A percentile compares a stretch with the other conserved stretches of the same genome.
These are phyloP conservation scores for Ceratitis capitata DNA, from an alignment of 1,140 invertebrate species.

Conservation along the genomic window DNA sequence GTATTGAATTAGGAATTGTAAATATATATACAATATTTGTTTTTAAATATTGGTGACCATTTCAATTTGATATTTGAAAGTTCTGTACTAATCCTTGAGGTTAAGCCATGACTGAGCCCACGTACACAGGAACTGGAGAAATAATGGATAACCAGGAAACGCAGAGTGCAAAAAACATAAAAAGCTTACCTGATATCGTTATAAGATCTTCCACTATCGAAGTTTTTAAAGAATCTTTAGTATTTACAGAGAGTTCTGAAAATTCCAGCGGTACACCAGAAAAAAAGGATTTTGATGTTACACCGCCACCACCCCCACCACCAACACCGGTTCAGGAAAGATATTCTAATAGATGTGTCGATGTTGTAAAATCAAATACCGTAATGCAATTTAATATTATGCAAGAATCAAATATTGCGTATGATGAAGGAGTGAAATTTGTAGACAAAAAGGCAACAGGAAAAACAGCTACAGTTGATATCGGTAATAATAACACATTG, in stretches of 20 bases:
- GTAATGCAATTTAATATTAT: background rate
- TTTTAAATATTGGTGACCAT: background rate
- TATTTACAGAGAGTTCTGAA: conserved; percentile 37
- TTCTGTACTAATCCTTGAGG: too few relatives aligned
- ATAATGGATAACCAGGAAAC: background rate
- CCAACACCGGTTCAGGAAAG: conserved; percentile 56
- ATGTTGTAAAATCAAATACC: background rate
- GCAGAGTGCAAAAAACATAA: background rate
- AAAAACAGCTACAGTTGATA: background rate
- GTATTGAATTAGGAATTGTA: background rate
- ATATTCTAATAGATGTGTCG: background rate
- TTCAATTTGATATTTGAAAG: background rate
- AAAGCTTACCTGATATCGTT: background rate
- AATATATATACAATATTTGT: background rate
- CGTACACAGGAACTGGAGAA: background rate
- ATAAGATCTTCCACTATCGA: background rate
- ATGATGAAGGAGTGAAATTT: background rate
- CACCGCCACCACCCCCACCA: conserved; percentile 59
- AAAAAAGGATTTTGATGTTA: conserved; percentile 45
- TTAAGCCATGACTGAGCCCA: background rate
- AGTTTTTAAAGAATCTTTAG: background rate
- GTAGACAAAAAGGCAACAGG: conserved; percentile 51
- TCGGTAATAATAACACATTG: background rate
- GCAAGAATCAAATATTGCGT: background rate
- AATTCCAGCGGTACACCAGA: conserved; percentile 51